Conservation (phyloP, 1,140 invertebrate species). For the Tetraneura akinire region DNA sequence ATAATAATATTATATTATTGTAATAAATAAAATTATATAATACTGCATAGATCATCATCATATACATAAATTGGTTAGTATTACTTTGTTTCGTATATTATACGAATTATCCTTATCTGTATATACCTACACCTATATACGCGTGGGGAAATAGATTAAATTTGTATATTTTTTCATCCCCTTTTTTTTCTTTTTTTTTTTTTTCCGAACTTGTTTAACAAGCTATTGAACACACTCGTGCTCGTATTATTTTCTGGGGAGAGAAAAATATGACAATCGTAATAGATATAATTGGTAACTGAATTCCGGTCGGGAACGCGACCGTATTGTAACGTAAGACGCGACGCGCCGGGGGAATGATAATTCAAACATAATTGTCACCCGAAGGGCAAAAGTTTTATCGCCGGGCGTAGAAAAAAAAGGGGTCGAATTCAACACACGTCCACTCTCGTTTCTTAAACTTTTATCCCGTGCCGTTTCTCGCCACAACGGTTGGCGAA, state of each 20-base stretch:
- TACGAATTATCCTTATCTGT: no score
- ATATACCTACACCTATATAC: no score
- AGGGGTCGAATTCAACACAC: constrained; percentile 39
- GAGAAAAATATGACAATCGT: constrained; percentile 18
- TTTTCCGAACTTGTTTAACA: constrained; percentile 27
- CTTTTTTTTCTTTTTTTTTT: no score
- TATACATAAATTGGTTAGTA: no score
- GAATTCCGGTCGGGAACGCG: constrained; percentile 15
- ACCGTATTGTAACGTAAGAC: constrained; percentile 35
- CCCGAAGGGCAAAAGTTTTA: constrained; percentile 50
- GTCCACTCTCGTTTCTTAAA: not conserved
- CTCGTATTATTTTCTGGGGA: constrained; percentile 19
- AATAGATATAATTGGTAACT: constrained; percentile 52
- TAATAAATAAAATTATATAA: no score
- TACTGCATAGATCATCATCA: no score
- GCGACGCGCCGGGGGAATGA: constrained; percentile 43
- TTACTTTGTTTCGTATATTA: no score
- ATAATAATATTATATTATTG: no score
- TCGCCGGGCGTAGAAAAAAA: not conserved
- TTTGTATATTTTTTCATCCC: not conserved
- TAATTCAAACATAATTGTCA: constrained; percentile 51
- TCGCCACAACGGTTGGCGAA: no score
- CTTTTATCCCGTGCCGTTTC: not conserved
- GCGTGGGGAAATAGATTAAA: no score
- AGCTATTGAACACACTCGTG: constrained; percentile 24